Base-by-base conservation (phyloP, 2,888 invertebrate species). In the Hypomecis atomaria region DNA sequence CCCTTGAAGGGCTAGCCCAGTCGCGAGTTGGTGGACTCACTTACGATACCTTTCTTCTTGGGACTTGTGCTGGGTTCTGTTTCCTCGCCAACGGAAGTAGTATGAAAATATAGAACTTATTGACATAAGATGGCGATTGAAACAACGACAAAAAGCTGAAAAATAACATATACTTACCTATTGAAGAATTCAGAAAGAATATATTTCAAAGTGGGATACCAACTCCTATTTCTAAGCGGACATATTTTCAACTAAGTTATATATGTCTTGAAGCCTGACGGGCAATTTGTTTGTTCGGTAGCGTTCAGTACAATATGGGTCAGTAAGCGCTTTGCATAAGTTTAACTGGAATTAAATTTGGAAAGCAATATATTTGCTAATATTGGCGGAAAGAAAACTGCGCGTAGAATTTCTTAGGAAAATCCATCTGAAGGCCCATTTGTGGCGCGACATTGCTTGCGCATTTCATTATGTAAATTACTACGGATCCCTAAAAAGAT, bases 301-400 rank as follows among this genome's bases (percentile, higher is more conserved):
- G n/a, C n/a, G n/a, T 53, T 60, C 6, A n/a, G 37, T 13, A 6
- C 5, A 36, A 60, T 47, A 38, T 53, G 59, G 59, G 59, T 60
- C 53, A 42, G 56, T 23, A 43, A 4, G 40, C 13, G 40, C 43
- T 56, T 56, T 56, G 47, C 56, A 56, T 47, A 47, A 11, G 38
- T 9, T 44, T 38, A n/a, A 37, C 55, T 47, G 36, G 38, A 47
- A 56, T 56, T 56, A 33, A 37, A 38, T 7, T 37, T 45, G 9
- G 6, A 47, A 56, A 56, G 37, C 56, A 56, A 56, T 56, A n/a
- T 56, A 47, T 56, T 56, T 47, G 56, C 38, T 56, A 56, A 56
- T 56, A 47, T 13, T 42, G 42, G 33, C 37, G 9, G 33, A 56
- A 23, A 40, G 10, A 7, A 23, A 23, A 40, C 6, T 9, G 23